Conservation (phyloP, 2,797 vertebrate genomes). For the Acanthurus leucopareius region DNA sequence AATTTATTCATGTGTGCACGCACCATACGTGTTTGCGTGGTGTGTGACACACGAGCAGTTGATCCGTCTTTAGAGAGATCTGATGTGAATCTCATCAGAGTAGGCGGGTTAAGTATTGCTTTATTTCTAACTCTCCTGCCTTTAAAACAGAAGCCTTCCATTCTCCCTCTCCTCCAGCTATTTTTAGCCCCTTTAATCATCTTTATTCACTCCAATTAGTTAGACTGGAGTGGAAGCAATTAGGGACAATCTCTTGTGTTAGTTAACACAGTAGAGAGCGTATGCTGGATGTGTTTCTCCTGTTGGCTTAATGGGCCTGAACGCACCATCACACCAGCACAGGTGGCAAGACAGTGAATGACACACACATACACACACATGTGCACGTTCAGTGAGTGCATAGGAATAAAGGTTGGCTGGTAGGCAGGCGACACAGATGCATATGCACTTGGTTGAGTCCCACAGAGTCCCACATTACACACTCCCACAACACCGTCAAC, state of each 20-base stretch:
- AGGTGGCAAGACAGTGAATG: slow-evolving; percentile 67
- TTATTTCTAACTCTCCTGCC: slow-evolving; percentile 61
- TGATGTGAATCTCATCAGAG: slow-evolving; percentile 72
- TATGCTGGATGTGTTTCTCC: slow-evolving; percentile 77
- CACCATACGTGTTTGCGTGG: slow-evolving; percentile 7
- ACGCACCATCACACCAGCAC: slow-evolving; percentile 68
- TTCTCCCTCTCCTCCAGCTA: slow-evolving; percentile 69
- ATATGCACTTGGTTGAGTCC: neutral
- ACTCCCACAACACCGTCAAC: neutral
- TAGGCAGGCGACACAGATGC: neutral
- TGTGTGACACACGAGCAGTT: slow-evolving; percentile 36
- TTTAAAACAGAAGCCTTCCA: slow-evolving; percentile 69
- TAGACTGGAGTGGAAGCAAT: slow-evolving; percentile 85
- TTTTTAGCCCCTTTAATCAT: slow-evolving; percentile 88
- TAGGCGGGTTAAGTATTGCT: slow-evolving; percentile 63
- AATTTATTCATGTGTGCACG: slow-evolving; percentile 1
- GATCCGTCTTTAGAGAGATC: slow-evolving; percentile 69
- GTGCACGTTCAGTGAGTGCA: neutral
- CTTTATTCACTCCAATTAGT: slow-evolving; percentile 88
- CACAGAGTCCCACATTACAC: neutral
- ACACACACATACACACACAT: slow-evolving; percentile 33
- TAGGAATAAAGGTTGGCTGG: neutral
- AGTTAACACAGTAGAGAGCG: slow-evolving; percentile 76
- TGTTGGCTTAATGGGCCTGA: slow-evolving; percentile 80
- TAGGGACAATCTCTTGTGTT: slow-evolving; percentile 79